Evolutionary conservation across 2,797 vertebrate genomes (phyloP).

Genomic region (Threskiornis aethiopicus): DNA sequence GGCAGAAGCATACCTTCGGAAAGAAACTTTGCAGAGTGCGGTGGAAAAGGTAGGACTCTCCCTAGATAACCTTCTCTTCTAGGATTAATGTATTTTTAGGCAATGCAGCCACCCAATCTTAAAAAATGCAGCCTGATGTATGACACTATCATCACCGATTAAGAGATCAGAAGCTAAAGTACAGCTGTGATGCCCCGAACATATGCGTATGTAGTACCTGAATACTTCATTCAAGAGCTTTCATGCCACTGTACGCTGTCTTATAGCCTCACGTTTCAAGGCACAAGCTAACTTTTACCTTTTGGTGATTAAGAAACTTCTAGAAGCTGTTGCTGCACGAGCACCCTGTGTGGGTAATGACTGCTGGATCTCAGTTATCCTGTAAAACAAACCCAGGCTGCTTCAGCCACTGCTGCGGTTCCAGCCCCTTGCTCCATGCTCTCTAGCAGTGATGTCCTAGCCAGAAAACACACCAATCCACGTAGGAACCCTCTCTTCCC

Average conservation of each 20-base stretch:
- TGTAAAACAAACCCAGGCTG: neutral
- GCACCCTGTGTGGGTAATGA: neutral
- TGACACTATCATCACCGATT: neutral
- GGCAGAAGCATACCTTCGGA: neutral
- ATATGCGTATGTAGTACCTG: fast-evolving
- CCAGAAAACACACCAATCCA: neutral
- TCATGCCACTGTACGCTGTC: fast-evolving
- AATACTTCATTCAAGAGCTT: neutral
- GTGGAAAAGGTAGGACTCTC: conserved; percentile 1
- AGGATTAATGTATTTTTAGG: conserved; percentile 43
- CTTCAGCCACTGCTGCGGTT: neutral
- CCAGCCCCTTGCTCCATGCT: neutral
- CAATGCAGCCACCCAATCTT: neutral
- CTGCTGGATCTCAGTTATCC: neutral
- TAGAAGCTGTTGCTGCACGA: neutral
- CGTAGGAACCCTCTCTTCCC: neutral
- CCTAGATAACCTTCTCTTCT: neutral
- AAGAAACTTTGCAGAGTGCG: neutral
- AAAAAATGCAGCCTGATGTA: neutral
- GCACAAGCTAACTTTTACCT: neutral
- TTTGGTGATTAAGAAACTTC: neutral
- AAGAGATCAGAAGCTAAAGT: neutral
- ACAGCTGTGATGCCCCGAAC: neutral
- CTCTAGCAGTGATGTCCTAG: neutral
- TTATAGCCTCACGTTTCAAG: neutral